A percentile compares a stretch with the other conserved stretches of the same genome.
phyloP scores from a whole-genome alignment of 2,888 invertebrate species.

The Sphaeridia pumilis region DNA sequence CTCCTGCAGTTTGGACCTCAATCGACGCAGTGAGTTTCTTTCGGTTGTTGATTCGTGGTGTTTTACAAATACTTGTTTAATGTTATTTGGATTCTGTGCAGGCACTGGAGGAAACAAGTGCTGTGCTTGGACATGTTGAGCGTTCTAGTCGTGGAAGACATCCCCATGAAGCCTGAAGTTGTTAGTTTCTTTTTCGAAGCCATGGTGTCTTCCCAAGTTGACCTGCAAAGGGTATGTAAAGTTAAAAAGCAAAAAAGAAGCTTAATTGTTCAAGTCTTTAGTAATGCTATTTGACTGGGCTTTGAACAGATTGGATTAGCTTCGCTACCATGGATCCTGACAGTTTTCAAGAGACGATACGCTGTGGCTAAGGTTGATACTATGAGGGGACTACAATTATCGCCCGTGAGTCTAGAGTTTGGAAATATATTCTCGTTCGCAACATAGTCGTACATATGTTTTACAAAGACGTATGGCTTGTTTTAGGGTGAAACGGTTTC shows the following conservation, averaged over 20 bases:
- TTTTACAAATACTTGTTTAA: background rate
- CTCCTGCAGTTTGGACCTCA: slow-evolving; percentile 12
- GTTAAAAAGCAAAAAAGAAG: background rate
- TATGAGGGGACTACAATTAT: slow-evolving; percentile 23
- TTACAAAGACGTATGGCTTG: background rate
- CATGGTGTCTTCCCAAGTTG: slow-evolving; percentile 29
- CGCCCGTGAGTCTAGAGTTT: slow-evolving; percentile 15
- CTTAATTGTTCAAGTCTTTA: background rate
- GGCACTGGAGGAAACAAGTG: slow-evolving; percentile 34
- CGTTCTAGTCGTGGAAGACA: slow-evolving; percentile 30
- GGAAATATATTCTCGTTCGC: too few species aligned
- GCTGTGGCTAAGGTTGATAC: slow-evolving; percentile 22
- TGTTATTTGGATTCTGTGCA: slow-evolving; percentile 17
- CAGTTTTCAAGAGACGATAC: slow-evolving; percentile 32
- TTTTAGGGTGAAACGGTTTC: slow-evolving; percentile 30
- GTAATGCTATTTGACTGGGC: background rate
- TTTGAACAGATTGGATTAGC: slow-evolving; percentile 24
- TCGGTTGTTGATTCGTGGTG: background rate
- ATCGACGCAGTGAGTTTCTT: slow-evolving; percentile 1
- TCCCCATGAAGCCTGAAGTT: slow-evolving; percentile 21
- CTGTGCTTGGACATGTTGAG: slow-evolving; percentile 33
- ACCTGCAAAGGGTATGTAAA: slow-evolving; percentile 27
- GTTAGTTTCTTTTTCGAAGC: slow-evolving; percentile 29
- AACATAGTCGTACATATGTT: background rate
- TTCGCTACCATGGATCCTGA: slow-evolving; percentile 28